Percentiles rank a stretch among this genome's conserved stretches.
Evolutionary conservation across 2,113 vertebrate species (phyloP).

Genomic region (Boulengeromyrus knoepffleri): DNA sequence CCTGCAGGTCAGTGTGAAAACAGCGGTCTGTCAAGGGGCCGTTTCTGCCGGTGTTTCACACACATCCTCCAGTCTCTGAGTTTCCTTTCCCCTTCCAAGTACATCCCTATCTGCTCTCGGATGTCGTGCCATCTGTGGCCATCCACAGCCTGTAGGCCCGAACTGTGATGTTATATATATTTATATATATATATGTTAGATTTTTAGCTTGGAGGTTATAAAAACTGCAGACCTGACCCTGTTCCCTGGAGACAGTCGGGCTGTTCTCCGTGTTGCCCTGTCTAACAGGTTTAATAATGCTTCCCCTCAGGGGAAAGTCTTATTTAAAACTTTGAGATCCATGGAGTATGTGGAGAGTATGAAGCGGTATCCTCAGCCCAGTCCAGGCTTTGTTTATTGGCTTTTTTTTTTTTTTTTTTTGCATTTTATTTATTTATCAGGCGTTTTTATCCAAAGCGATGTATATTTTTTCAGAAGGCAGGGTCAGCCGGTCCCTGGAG

Average conservation of each 20-base stretch:
- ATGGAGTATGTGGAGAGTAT: not conserved
- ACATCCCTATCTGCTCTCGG: not conserved
- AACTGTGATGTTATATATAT: not conserved
- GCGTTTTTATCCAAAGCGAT: not conserved
- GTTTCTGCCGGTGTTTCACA: not conserved
- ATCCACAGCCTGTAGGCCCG: not conserved
- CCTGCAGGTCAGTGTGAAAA: not conserved
- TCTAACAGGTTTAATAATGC: not conserved
- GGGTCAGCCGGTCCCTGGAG: not conserved
- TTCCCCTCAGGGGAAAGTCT: not conserved
- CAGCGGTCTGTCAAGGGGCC: not conserved
- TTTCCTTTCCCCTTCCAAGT: not conserved
- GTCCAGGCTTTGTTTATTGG: not conserved
- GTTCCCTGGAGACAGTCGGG: not conserved
- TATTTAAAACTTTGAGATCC: not conserved
- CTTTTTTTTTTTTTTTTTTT: not conserved
- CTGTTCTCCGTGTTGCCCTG: not conserved
- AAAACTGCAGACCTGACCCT: not conserved
- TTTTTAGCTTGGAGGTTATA: not conserved
- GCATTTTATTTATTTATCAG: not conserved
- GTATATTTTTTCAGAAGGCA: not conserved
- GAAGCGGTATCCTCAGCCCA: not conserved
- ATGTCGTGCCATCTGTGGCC: not conserved
- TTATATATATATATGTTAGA: not conserved
- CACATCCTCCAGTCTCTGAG: not conserved